Evolutionary conservation across 2,888 invertebrate species (phyloP).

Genomic region (Paralinhomoeus sp.): DNA sequence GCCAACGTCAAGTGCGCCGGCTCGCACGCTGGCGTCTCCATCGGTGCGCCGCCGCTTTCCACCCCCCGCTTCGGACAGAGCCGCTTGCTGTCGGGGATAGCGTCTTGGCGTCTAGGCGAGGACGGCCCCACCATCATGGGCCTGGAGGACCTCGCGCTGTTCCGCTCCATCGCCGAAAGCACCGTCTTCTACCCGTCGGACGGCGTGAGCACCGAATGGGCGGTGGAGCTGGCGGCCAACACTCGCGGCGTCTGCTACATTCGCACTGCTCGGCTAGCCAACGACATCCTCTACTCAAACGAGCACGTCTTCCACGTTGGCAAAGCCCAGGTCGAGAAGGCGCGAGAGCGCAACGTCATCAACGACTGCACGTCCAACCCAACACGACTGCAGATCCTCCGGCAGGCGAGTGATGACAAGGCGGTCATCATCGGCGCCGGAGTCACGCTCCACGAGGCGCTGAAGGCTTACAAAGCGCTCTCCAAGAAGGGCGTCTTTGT

Average conservation of each 20-base stretch:
- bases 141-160: conserved; percentile 84
- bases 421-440: conserved; percentile 73
- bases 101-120: too few relatives aligned
- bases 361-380: too few relatives aligned
- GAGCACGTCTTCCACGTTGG: conserved; percentile 53
- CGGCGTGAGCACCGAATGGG: conserved; percentile 76
- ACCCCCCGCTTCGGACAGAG: too few relatives aligned
- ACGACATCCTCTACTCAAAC: conserved; percentile 58
- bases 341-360: too few relatives aligned
- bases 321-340: conserved; percentile 34
- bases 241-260: conserved; percentile 83
- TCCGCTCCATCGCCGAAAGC: conserved; percentile 50
- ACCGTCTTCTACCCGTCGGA: conserved; percentile 53
- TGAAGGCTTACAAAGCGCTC: conserved; percentile 39
- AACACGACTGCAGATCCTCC: conserved; percentile 49
- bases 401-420: conserved; percentile 48
- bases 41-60: conserved; percentile 37
- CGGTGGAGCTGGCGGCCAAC: conserved; percentile 70
- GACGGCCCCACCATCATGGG: conserved; percentile 99
- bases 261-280: conserved; percentile 75
- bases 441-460: conserved; percentile 69
- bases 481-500: conserved; percentile 4
- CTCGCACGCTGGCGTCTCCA: conserved; percentile 90
- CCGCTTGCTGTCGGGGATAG: too few relatives aligned
- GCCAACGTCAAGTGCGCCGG: conserved; percentile 80